Evolutionary conservation across 2,797 vertebrate species (phyloP).

Genomic region (Sarcoramphus papa): DNA sequence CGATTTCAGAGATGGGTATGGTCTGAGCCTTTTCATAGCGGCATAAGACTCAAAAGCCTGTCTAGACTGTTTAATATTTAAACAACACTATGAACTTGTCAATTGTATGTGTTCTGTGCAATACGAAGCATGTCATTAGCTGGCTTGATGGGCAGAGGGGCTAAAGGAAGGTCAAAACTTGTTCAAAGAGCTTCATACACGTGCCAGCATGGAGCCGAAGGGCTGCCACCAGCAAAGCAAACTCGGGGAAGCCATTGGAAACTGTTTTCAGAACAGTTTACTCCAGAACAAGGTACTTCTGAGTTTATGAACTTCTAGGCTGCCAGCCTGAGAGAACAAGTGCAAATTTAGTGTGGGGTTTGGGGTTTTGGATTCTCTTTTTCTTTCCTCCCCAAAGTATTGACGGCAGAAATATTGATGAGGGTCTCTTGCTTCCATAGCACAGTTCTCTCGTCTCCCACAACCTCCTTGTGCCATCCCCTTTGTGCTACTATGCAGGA

Average conservation of each 20-base stretch:
- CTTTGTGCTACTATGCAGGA: constrained; percentile 53
- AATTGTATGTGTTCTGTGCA: constrained; percentile 64
- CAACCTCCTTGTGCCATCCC: neutral
- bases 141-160: constrained; percentile 51
- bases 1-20: constrained; percentile 41
- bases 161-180: constrained; percentile 54
- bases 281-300: constrained; percentile 33
- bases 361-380: neutral
- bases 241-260: constrained; percentile 29
- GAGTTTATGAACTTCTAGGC: constrained; percentile 36
- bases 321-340: constrained; percentile 41
- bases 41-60: constrained; percentile 29
- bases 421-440: neutral
- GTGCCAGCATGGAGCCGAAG: constrained; percentile 46
- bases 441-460: neutral
- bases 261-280: constrained; percentile 27
- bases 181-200: constrained; percentile 39
- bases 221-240: constrained; percentile 54
- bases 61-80: constrained; percentile 65
- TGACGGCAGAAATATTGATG: constrained; percentile 1
- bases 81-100: constrained; percentile 58
- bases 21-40: constrained; percentile 9
- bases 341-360: neutral
- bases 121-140: constrained; percentile 61
- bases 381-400: neutral